A percentile compares a stretch with the other conserved stretches of the same genome.
phyloP scores from a whole-genome alignment of 37 sponge, comb jelly and placozoan species.

The Chondrosia reniformis region DNA sequence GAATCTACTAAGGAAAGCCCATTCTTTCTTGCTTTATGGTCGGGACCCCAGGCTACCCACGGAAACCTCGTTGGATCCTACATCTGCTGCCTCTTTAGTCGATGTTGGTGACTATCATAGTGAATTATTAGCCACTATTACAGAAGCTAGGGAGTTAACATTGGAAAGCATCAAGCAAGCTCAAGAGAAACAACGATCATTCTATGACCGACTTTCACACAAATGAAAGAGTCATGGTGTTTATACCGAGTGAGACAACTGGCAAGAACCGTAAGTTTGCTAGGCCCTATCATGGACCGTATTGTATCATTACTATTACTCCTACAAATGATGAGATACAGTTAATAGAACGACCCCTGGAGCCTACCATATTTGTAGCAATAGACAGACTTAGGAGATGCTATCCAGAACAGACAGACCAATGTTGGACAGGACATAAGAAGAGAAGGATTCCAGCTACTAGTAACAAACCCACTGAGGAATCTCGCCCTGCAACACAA shows the following conservation, averaged over 20 bases:
- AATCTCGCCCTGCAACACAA: too few relatives aligned
- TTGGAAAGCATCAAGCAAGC: slow-evolving; percentile 17
- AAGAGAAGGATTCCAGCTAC: too few relatives aligned
- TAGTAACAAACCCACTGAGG: too few relatives aligned
- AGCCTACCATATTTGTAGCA: too few relatives aligned
- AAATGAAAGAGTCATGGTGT: slow-evolving; percentile 32
- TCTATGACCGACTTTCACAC: slow-evolving; percentile 17
- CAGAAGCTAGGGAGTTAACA: slow-evolving; percentile 28
- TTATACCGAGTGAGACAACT: slow-evolving; percentile 14
- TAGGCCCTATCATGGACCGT: slow-evolving; percentile 37
- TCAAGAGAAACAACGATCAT: slow-evolving; percentile 10
- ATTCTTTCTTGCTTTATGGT: slow-evolving; percentile 26
- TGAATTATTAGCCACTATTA: slow-evolving; percentile 14
- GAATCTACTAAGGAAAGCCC: too few relatives aligned
- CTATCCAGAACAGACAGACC: too few relatives aligned
- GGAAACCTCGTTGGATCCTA: slow-evolving; percentile 8
- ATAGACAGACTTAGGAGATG: too few relatives aligned
- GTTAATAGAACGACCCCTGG: too few relatives aligned
- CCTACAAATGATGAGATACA: too few relatives aligned
- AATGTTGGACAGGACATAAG: too few relatives aligned
- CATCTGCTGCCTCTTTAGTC: not conserved
- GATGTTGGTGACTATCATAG: slow-evolving; percentile 36
- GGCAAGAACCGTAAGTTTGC: slow-evolving; percentile 29
- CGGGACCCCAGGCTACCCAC: slow-evolving; percentile 20
- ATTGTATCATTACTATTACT: slow-evolving; percentile 2